These are phyloP conservation scores for Drosophila setifemur DNA, from an alignment of 1,140 invertebrate species.

Conservation along the genomic window DNA sequence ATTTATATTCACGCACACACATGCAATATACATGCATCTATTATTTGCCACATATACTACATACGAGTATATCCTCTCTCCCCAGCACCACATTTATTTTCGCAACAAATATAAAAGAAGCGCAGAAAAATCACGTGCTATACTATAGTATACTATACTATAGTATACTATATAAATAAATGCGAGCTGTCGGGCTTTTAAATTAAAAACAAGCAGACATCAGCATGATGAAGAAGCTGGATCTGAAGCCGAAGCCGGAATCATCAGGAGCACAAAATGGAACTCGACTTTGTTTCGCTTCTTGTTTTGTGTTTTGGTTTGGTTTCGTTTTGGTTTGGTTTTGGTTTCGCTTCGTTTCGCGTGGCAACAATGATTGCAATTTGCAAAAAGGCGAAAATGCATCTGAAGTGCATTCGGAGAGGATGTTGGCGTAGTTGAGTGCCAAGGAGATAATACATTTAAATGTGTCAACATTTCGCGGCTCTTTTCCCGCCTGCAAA, in stretches of 20 bases:
- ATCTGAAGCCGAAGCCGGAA: constrained; percentile 20
- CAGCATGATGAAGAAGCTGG: constrained; percentile 39
- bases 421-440: neutral
- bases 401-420: constrained; percentile 51
- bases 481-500: too few relatives aligned
- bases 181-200: constrained; percentile 68
- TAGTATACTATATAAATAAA: constrained; percentile 58
- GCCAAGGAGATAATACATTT: constrained; percentile 59
- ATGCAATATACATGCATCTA: constrained; percentile 50
- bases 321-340: constrained; percentile 29
- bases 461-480: constrained; percentile 59
- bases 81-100: constrained; percentile 20
- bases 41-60: constrained; percentile 25
- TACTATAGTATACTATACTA: constrained; percentile 14
- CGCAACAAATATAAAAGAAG: constrained; percentile 1
- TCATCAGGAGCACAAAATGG: constrained; percentile 13
- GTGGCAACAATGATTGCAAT: constrained; percentile 72
- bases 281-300: constrained; percentile 20
- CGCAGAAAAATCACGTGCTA: constrained; percentile 72
- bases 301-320: constrained; percentile 20
- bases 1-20: constrained; percentile 56
- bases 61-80: constrained; percentile 9
- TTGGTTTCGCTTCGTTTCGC: constrained; percentile 11
- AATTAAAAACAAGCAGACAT: constrained; percentile 68
- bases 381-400: constrained; percentile 66